Evolutionary conservation across 2,113 vertebrate genomes (phyloP), one percentile per base, ranked within the genome.

Genomic region (Boleophthalmus pectinirostris): DNA sequence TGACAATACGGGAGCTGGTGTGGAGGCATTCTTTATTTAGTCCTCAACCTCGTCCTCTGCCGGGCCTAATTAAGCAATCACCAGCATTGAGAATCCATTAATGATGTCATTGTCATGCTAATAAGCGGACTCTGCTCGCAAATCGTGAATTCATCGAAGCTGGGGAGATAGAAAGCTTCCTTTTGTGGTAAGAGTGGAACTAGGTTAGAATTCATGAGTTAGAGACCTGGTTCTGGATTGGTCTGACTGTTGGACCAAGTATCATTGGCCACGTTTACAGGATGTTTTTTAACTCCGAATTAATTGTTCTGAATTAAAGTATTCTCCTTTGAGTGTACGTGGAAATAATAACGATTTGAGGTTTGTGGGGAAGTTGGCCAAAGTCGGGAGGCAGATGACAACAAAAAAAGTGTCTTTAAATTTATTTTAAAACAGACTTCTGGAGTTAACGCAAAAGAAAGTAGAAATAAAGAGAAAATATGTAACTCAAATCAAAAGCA

Each of bases 61-160:
- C 84, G 71, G 60, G 63, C 81, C 95, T 94, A 96, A 96, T 97
- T 94, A 95, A 96, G 95, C 93, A 96, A 97, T 97, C 95, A 96
- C 79, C 85, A 89, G 92, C 94, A 95, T 81, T 93, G 91, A 93
- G 93, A 91, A 91, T 92, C 88, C 84, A 92, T 90, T 95, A 96
- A 96, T 94, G 92, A 96, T 94, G 93, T 90, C 84, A 94, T 96
- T 96, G 93, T 96, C 91, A 94, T 93, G 89, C 93, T 95, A 96
- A 95, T 93, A 92, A 35, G 85, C 70, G 85, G 80, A 92, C 90
- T 91, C 23, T 67, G 72, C 74, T 84, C 73, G 74, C 24, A 54
- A 78, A 38, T 69, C 12, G 20, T 71, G 70, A 80, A 69, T 78
- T 71, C 63, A 24, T 74, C 70, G 21, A 66, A n/a, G 58, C 33